Conservation (phyloP, 2,888 invertebrate genomes). For the Bellardia bayeri region DNA sequence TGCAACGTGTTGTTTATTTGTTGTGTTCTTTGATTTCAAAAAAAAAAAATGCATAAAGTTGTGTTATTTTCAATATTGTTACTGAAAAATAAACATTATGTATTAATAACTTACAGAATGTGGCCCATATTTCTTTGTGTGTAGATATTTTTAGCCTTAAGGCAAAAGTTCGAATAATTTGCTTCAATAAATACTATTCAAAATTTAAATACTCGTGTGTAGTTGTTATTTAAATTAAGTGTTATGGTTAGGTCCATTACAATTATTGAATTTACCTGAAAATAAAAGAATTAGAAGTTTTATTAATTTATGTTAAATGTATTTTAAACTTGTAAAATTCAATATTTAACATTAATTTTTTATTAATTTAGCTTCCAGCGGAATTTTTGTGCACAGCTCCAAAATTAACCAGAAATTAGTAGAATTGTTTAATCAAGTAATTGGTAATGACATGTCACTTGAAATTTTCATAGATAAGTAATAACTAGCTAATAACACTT, state of each 20-base stretch:
- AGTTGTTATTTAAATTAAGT: background rate
- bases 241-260: background rate
- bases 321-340: too few species aligned
- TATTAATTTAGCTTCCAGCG: too few species aligned
- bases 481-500: too few species aligned
- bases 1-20: slow-evolving; percentile 43
- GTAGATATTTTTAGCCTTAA: background rate
- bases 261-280: slow-evolving; percentile 23
- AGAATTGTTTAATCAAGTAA: too few species aligned
- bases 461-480: too few species aligned
- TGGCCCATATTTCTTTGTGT: background rate
- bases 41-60: slow-evolving; percentile 15
- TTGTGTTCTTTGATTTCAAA: background rate
- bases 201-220: background rate
- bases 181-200: background rate
- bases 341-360: too few species aligned
- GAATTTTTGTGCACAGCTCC: too few species aligned
- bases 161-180: background rate
- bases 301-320: background rate
- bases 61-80: slow-evolving; percentile 41
- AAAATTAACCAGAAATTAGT: too few species aligned
- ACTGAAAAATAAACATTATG: background rate
- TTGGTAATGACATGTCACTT: too few species aligned
- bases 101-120: slow-evolving; percentile 16
- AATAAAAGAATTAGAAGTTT: background rate